These are phyloP conservation scores for Theonella swinhoei DNA, from an alignment of 37 sponge, comb jelly and placozoan species.

Conservation along the genomic window DNA sequence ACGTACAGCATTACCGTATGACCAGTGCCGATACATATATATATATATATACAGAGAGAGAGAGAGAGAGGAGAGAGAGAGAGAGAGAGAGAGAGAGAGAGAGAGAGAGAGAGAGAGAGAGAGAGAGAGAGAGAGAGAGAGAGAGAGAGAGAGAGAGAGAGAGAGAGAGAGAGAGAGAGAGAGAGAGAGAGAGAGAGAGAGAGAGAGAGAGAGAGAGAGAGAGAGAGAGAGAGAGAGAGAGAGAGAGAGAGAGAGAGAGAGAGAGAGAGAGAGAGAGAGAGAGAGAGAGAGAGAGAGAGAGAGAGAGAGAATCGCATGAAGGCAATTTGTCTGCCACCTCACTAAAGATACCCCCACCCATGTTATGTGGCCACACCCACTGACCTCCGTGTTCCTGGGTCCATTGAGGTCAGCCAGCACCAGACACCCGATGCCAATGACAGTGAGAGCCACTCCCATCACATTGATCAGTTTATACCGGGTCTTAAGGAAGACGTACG, in stretches of 20 bases:
- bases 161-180: constrained; percentile 3
- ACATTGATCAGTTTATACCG: constrained; percentile 77
- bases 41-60: no score
- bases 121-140: constrained; percentile 7
- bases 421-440: constrained; percentile 75
- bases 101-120: constrained; percentile 17
- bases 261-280: constrained; percentile 6
- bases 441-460: constrained; percentile 70
- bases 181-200: constrained; percentile 16
- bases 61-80: background rate
- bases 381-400: background rate
- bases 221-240: constrained; percentile 16
- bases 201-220: constrained; percentile 13
- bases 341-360: background rate
- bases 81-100: background rate
- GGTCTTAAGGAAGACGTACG: constrained; percentile 72
- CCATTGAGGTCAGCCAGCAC: constrained; percentile 66
- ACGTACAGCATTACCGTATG: no score
- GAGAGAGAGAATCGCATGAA: constrained; percentile 2
- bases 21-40: no score
- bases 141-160: constrained; percentile 19
- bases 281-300: constrained; percentile 13
- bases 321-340: background rate
- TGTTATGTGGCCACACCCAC: background rate
- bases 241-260: constrained; percentile 1